Evolutionary conservation across 37 sponge, comb jelly and placozoan genomes (phyloP).

Genomic region (Theonella swinhoei): DNA sequence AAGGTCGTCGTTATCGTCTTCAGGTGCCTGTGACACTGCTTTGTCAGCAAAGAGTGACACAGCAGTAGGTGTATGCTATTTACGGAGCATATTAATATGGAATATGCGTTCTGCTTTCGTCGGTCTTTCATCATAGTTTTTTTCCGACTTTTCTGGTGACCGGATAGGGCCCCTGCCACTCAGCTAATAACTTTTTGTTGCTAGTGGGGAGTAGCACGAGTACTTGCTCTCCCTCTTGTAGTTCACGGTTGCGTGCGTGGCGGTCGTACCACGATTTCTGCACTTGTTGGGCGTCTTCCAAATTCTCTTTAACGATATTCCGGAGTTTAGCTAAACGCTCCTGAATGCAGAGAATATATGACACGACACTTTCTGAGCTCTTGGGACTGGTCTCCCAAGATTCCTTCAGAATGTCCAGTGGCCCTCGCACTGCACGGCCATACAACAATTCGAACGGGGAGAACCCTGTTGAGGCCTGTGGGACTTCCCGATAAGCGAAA

Average conservation of each 20-base stretch:
- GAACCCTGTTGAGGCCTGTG: constrained; percentile 47
- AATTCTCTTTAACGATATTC: constrained; percentile 31
- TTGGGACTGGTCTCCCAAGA: constrained; percentile 24
- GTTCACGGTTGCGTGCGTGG: constrained; percentile 10
- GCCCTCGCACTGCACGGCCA: constrained; percentile 52
- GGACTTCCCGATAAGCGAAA: constrained; percentile 56
- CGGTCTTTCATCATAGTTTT: constrained; percentile 41
- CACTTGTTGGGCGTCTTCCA: constrained; percentile 7
- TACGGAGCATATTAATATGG: constrained; percentile 42
- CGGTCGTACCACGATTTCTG: constrained; percentile 52
- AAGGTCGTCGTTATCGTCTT: too few species aligned
- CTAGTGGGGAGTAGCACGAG: constrained; percentile 37
- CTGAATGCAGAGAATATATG: constrained; percentile 25
- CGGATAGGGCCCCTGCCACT: constrained; percentile 51
- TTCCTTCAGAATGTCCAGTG: constrained; percentile 53
- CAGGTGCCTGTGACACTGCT: too few species aligned
- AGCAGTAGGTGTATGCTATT: background rate
- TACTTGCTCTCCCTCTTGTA: constrained; percentile 40
- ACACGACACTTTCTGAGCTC: constrained; percentile 30
- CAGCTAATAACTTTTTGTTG: constrained; percentile 14
- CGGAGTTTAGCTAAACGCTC: constrained; percentile 24
- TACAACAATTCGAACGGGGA: constrained; percentile 59
- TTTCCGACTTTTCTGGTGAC: background rate
- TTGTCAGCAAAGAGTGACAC: too few species aligned
- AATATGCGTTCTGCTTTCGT: constrained; percentile 2